Evolutionary conservation across 2,797 vertebrate genomes (phyloP), one percentile per base, ranked within the genome.

Genomic region (Petrocephalus schoutedeni): DNA sequence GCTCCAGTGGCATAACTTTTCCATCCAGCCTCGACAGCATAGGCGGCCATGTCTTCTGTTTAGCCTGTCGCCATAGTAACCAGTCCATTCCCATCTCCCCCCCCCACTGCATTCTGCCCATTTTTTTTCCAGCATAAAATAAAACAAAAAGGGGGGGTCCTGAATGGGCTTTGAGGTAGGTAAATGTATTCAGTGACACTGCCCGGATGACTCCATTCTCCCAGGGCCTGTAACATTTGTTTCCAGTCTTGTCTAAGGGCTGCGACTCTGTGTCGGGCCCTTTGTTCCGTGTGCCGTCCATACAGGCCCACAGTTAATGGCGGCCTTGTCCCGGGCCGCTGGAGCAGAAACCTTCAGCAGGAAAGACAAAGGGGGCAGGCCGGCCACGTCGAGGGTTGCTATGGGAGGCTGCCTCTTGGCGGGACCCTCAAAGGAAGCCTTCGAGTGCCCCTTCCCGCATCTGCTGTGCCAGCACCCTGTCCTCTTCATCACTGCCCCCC

Each of bases 141-240:
- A 95, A 95, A 95, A 93, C 93, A 59, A 36, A 58, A 86, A 57
- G 89, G 91, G 85, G 32, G 67, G 67, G 67, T 2, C 0, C 36
- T 98, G 97, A 98, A 98, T 97, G 95, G 92, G 91, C 98, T 67
- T 97, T 97, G 97, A 97, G 97, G 98, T 97, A 98, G 98, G 98
- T 98, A 98, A 98, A 98, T 98, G 96, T 97, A 98, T 98, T 97
- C 97, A 92, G 95, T 97, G 97, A 97, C 97, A 98, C 96, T 93
- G 95, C 97, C 97, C 96, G 97, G 96, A 97, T 96, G 96, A 97
- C 96, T 97, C 96, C 95, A 97, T 97, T 98, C 97, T 96, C 95
- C 94, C 86, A 94, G 94, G 97, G 97, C 96, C 96, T 96, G 95
- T 96, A 96, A 95, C 96, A 92, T 96, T 98, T 98, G 98, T 98